Base-by-base conservation (phyloP, 2,113 vertebrate species). In the Catharus bicknelli region DNA sequence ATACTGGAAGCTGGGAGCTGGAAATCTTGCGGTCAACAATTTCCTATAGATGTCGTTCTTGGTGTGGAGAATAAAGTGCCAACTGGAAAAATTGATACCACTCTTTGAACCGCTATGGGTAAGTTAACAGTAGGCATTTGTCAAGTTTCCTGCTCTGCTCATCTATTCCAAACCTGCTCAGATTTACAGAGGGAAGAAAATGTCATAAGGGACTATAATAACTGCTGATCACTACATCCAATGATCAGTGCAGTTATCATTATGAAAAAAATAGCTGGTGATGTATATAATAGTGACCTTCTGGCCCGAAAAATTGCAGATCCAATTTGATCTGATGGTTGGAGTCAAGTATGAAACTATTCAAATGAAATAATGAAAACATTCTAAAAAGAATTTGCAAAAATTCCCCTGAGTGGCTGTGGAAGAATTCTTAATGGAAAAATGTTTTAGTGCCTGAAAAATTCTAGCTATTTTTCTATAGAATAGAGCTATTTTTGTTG, bases 351-450 rank as follows among this genome's bases (percentile, higher is more conserved):
- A 50, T 36, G 26, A 34, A 81, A n/a, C 21, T 78, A 11, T 36
- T 74, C 29, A 67, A 83, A 68, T 9, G 14, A 63, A 51, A 66
- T 74, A 3, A 72, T 58, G 72, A 61, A 72, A 87, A 73, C 16
- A 57, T 74, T 47, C 14, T 55, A 29, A 69, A 64, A 81, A 29
- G 29, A 42, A 38, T 5, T 67, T 88, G 26, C 5, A 77, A 62
- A 80, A 90, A 59, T 55, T 92, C 21, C 13, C 27, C 14, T 57
- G n/a, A 84, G 54, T 59, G n/a, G 15, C 42, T 64, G 25, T 90
- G 54, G 48, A 83, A 79, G 29, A 74, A 81, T 43, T 83, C 25
- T 86, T 86, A 87, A 85, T 54, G 82, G 67, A 87, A 94, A 88
- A 91, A 57, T 73, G 34, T 20, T 61, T 91, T 79, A 79, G 30